Evolutionary conservation across 2,888 invertebrate species (phyloP).

Genomic region (Eurois occulta): DNA sequence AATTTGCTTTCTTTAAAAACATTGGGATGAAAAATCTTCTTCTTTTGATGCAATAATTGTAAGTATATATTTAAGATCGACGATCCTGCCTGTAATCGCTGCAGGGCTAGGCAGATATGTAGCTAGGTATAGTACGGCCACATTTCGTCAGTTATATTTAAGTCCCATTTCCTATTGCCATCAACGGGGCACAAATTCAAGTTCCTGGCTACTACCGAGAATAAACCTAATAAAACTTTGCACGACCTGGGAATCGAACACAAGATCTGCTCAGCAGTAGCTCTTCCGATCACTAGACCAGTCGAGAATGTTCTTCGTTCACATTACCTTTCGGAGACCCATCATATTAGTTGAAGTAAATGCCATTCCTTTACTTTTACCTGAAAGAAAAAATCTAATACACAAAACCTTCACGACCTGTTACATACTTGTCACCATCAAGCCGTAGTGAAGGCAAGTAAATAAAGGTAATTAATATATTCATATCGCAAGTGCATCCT

Average conservation of each 20-base stretch:
- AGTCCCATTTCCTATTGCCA: neutral
- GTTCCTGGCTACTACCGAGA: neutral
- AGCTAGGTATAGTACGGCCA: neutral
- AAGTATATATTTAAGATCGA: neutral
- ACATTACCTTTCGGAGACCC: neutral
- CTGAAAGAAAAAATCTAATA: neutral
- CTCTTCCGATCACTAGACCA: neutral
- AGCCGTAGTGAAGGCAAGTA: neutral
- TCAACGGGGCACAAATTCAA: neutral
- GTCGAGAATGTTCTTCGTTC: neutral
- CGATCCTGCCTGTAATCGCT: neutral
- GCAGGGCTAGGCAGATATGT: neutral
- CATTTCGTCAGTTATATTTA: neutral
- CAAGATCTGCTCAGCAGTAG: neutral
- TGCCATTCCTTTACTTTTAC: neutral
- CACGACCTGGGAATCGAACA: neutral
- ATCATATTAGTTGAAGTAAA: neutral
- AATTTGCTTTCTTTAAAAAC: neutral
- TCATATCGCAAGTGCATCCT: neutral
- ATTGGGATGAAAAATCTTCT: neutral
- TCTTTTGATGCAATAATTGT: neutral
- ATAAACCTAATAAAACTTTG: neutral
- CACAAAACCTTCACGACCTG: neutral
- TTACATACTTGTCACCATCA: neutral
- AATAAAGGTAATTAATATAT: constrained; percentile 18